phyloP scores from a whole-genome alignment of 2,888 invertebrate species.

The Synergus japonicus region DNA sequence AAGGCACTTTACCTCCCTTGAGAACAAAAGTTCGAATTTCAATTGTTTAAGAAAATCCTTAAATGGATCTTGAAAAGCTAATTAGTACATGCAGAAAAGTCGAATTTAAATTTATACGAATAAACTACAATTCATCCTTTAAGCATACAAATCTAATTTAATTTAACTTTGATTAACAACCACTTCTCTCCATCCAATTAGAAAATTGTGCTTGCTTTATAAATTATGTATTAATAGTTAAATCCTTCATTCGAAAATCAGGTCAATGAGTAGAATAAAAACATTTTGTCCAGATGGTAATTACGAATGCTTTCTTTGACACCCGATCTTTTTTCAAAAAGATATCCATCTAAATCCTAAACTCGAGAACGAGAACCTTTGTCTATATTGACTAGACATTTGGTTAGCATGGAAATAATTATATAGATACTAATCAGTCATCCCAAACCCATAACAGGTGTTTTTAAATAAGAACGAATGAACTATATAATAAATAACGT shows the following conservation, averaged over 20 bases:
- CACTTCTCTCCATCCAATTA: too few species aligned
- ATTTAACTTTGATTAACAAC: too few species aligned
- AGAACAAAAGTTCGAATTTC: constrained; percentile 1
- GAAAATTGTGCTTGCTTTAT: too few species aligned
- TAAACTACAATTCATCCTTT: too few species aligned
- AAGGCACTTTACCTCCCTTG: constrained; percentile 26
- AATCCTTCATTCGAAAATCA: too few species aligned
- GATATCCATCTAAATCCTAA: constrained; percentile 8
- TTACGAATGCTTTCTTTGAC: too few species aligned
- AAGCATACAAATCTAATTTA: too few species aligned
- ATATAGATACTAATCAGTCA: background rate
- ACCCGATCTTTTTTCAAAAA: background rate
- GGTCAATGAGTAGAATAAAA: too few species aligned
- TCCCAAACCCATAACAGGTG: constrained; percentile 1
- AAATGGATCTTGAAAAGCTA: background rate
- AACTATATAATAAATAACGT: background rate
- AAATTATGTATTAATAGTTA: too few species aligned
- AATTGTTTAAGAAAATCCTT: background rate
- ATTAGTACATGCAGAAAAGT: background rate
- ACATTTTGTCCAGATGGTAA: too few species aligned
- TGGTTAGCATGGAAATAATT: constrained; percentile 9
- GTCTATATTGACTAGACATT: background rate
- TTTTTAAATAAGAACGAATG: background rate
- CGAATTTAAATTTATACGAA: background rate
- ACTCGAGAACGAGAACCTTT: background rate